phyloP scores from a whole-genome alignment of 2,113 vertebrate species.

The Chionomys nivalis region DNA sequence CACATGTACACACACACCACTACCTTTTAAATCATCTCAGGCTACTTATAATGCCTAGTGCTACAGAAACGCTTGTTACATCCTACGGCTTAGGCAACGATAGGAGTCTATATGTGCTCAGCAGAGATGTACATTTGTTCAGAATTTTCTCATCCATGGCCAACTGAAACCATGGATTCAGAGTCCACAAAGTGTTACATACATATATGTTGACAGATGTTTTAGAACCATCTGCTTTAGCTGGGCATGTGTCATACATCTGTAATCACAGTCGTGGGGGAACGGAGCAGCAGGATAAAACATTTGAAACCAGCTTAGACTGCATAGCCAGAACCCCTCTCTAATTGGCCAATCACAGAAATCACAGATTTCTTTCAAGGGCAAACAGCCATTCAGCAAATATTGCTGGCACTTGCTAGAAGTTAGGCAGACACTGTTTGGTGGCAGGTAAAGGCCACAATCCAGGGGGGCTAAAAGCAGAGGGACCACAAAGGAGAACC shows the following conservation, averaged over 20 bases:
- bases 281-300: not conserved
- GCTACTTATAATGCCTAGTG: not conserved
- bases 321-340: not conserved
- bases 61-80: not conserved
- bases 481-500: not conserved
- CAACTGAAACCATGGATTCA: not conserved
- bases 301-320: not conserved
- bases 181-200: not conserved
- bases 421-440: not conserved
- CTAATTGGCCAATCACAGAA: not conserved
- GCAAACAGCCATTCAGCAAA: not conserved
- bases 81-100: not conserved
- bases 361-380: not conserved
- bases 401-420: not conserved
- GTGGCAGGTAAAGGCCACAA: not conserved
- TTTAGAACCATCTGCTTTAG: not conserved
- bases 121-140: not conserved
- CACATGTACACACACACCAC: not conserved
- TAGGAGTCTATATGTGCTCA: not conserved
- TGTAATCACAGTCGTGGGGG: not conserved
- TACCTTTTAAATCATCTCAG: not conserved
- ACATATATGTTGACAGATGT: not conserved
- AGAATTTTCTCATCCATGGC: not conserved
- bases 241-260: not conserved
- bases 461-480: not conserved